Evolutionary conservation across 2,888 invertebrate species (phyloP).

Genomic region (Tortricodes alternella): DNA sequence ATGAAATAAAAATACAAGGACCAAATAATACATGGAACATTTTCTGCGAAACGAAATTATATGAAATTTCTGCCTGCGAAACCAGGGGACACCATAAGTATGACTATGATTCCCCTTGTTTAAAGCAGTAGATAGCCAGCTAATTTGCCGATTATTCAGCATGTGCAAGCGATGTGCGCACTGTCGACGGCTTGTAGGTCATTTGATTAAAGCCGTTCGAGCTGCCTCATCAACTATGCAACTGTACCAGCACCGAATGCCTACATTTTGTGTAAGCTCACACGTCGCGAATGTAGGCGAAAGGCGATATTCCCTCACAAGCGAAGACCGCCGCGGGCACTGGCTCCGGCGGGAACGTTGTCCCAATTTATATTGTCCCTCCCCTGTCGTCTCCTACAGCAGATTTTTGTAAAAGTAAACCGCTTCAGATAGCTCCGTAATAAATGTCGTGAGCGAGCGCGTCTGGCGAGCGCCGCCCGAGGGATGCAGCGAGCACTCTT

Average conservation of each 20-base stretch:
- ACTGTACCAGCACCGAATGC: neutral
- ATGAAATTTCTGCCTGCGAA: too few relatives aligned
- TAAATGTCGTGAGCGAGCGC: conserved; percentile 4
- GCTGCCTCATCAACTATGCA: conserved; percentile 10
- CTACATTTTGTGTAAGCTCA: too few relatives aligned
- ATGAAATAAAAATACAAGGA: too few relatives aligned
- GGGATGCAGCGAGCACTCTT: neutral
- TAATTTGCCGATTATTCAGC: too few relatives aligned
- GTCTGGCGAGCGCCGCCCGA: neutral
- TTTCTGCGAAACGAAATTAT: too few relatives aligned
- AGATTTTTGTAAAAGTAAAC: conserved; percentile 8
- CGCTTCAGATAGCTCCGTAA: conserved; percentile 10
- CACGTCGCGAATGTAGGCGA: too few relatives aligned
- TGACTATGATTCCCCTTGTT: too few relatives aligned
- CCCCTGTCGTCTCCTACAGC: neutral
- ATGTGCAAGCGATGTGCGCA: too few relatives aligned
- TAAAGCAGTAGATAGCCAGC: too few relatives aligned
- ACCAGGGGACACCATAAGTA: too few relatives aligned
- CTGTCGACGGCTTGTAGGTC: neutral
- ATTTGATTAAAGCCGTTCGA: neutral
- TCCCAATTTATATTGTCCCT: conserved; percentile 5
- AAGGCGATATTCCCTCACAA: too few relatives aligned
- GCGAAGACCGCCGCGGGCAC: neutral
- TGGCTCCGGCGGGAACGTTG: neutral
- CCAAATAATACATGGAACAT: too few relatives aligned